These are phyloP conservation scores for Erithacus rubecula DNA, from an alignment of 2,797 vertebrate genomes.

Conservation along the genomic window DNA sequence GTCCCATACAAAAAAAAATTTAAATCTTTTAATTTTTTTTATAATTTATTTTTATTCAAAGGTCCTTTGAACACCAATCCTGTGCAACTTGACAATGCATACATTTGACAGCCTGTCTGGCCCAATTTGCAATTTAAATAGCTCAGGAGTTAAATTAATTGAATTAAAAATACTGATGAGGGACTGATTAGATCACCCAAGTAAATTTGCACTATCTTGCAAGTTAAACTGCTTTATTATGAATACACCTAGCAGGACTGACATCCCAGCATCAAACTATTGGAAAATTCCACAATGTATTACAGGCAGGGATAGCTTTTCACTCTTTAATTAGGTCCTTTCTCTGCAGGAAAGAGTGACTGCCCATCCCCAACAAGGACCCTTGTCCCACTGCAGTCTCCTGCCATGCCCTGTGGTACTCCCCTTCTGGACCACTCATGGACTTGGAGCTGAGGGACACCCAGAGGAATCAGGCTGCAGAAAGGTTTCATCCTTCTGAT, in stretches of 20 bases:
- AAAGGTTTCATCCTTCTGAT: background rate
- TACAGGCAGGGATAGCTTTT: background rate
- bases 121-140: background rate
- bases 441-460: background rate
- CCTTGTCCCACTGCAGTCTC: background rate
- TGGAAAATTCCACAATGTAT: background rate
- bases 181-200: background rate
- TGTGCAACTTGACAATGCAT: background rate
- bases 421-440: accelerated
- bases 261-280: background rate
- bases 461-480: background rate
- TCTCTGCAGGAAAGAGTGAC: background rate
- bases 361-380: background rate
- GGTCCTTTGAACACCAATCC: background rate
- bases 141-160: background rate
- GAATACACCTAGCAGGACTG: background rate
- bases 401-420: background rate
- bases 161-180: background rate
- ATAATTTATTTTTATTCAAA: background rate
- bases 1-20: background rate
- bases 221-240: slow-evolving; percentile 54
- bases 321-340: background rate
- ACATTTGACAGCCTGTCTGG: background rate
- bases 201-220: slow-evolving; percentile 24
- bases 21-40: too few relatives aligned